Evolutionary conservation across 2,888 invertebrate genomes (phyloP).

Genomic region (Stenodera caucasica): DNA sequence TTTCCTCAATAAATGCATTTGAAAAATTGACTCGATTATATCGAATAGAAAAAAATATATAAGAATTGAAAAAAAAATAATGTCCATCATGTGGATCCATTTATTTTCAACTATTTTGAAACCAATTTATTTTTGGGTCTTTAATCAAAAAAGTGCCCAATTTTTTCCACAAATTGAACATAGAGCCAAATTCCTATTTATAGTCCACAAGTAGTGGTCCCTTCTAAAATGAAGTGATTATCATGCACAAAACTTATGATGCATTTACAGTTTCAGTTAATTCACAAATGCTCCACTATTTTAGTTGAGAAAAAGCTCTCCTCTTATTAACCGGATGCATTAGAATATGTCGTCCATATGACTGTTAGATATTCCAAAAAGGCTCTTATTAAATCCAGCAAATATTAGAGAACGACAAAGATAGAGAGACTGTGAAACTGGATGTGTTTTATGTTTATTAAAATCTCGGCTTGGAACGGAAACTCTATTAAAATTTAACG

Average conservation of each 20-base stretch:
- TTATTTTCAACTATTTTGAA: background rate
- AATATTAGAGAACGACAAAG: slow-evolving; percentile 13
- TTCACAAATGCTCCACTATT: background rate
- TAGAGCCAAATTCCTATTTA: background rate
- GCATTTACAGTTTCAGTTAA: background rate
- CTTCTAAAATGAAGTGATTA: background rate
- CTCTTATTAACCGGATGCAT: background rate
- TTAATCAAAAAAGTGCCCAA: too few relatives aligned
- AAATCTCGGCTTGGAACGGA: slow-evolving; percentile 26
- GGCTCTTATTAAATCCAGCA: slow-evolving; percentile 29
- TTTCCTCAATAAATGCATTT: background rate
- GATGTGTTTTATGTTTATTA: slow-evolving; percentile 41
- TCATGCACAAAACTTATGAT: background rate
- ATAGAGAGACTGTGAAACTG: slow-evolving; percentile 36
- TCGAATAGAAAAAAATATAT: too few relatives aligned
- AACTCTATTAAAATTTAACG: slow-evolving; percentile 21
- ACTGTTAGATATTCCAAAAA: slow-evolving; percentile 19
- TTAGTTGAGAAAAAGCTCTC: slow-evolving; percentile 2
- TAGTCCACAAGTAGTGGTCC: background rate
- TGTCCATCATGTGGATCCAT: too few relatives aligned
- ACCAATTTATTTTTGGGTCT: background rate
- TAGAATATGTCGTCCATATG: background rate
- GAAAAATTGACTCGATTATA: background rate
- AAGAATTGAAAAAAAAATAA: background rate
- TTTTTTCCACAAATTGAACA: background rate